Conservation (phyloP, 2,888 invertebrate species). For the Glaucopsyche alexis region DNA sequence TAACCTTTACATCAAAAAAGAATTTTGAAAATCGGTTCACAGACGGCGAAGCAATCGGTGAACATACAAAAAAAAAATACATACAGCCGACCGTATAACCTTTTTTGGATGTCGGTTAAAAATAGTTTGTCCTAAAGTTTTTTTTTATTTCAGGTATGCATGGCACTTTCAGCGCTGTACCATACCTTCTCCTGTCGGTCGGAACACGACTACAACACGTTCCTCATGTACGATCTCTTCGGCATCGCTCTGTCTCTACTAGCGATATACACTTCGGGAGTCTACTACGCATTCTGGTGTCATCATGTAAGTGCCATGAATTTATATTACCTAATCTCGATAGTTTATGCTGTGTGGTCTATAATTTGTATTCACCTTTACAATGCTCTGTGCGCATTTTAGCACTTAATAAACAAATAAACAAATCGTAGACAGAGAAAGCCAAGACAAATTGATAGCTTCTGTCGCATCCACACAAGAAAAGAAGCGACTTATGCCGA, state of each 20-base stretch:
- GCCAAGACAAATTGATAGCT: no score
- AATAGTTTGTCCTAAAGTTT: not conserved
- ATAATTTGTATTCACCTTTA: not conserved
- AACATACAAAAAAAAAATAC: no score
- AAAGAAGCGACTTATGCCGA: no score
- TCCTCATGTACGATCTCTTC: slow-evolving; percentile 94
- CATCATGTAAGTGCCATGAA: slow-evolving; percentile 84
- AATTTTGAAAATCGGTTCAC: no score
- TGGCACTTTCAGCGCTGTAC: slow-evolving; percentile 94
- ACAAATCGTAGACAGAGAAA: no score
- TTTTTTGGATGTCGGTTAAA: no score
- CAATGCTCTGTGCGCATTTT: not conserved
- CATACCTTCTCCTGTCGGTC: slow-evolving; percentile 97
- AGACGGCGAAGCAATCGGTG: no score
- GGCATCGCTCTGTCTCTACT: slow-evolving; percentile 95
- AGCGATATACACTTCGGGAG: slow-evolving; percentile 96
- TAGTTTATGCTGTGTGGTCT: not conserved
- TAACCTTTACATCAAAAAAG: no score
- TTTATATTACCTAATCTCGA: not conserved
- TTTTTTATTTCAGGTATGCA: slow-evolving; percentile 86
- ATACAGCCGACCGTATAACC: no score
- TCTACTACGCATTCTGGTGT: slow-evolving; percentile 98
- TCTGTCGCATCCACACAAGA: no score
- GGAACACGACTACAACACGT: slow-evolving; percentile 90
- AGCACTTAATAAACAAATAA: not conserved